Conservation (phyloP, 1,140 invertebrate genomes). For the Pogonomyrmex californicus region DNA sequence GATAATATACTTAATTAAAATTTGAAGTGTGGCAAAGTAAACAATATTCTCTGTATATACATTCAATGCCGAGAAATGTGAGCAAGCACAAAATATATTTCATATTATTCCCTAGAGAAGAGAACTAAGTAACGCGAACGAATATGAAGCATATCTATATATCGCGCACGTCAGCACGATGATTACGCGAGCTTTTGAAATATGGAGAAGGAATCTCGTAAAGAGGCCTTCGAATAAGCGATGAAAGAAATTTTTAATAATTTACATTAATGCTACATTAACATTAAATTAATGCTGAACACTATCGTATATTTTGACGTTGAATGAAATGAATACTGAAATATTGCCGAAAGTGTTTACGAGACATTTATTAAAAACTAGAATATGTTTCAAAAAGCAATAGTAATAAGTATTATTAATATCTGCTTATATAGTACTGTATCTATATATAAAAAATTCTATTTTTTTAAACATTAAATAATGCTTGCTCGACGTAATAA, state of each 20-base stretch:
- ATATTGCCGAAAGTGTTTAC: background rate
- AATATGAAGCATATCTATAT: background rate
- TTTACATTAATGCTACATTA: background rate
- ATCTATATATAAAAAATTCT: background rate
- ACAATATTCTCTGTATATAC: too few relatives aligned
- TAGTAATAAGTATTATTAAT: background rate
- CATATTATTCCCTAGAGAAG: background rate
- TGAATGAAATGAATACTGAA: background rate
- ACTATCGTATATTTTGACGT: background rate
- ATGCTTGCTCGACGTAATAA: background rate
- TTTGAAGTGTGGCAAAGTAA: background rate
- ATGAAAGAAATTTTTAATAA: background rate
- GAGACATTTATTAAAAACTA: background rate
- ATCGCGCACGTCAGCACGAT: background rate
- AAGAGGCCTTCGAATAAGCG: background rate
- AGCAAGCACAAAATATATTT: background rate
- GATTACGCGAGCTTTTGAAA: slow-evolving; percentile 34
- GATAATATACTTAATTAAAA: slow-evolving; percentile 1
- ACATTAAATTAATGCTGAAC: background rate
- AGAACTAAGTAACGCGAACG: background rate
- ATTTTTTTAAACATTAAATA: background rate
- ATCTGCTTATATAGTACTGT: background rate
- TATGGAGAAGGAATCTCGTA: slow-evolving; percentile 3
- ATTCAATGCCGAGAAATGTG: background rate
- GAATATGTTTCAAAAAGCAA: background rate